Conservation (phyloP, 2,797 vertebrate genomes). For the Novumbra hubbsi region DNA sequence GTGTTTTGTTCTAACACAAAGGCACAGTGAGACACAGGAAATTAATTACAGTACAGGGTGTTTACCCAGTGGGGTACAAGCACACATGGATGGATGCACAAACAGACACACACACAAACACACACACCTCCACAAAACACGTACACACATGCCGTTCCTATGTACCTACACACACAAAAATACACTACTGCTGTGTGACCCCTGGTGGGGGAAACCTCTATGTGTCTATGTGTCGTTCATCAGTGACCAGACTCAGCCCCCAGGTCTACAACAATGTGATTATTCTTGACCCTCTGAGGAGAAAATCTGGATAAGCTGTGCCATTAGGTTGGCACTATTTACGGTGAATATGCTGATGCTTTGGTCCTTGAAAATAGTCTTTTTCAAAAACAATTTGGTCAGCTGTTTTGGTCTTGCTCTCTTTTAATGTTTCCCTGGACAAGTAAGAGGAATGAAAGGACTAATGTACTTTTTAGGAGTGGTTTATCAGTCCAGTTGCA, state of each 20-base stretch:
- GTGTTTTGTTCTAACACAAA: constrained; percentile 56
- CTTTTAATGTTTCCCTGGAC: not conserved
- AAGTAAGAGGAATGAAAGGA: not conserved
- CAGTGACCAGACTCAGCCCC: constrained; percentile 1
- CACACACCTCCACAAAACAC: not conserved
- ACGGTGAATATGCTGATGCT: not conserved
- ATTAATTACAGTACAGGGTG: constrained; percentile 64
- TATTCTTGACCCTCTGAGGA: not conserved
- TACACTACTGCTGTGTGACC: not conserved
- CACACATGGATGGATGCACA: constrained; percentile 16
- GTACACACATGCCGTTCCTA: constrained; percentile 1
- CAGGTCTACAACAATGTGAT: not conserved
- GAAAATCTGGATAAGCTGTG: not conserved
- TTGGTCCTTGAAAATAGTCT: not conserved
- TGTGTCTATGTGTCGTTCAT: not conserved
- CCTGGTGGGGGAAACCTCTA: not conserved
- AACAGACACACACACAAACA: constrained; percentile 1
- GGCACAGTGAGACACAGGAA: constrained; percentile 54
- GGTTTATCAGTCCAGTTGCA: not conserved
- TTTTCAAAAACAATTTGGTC: not conserved
- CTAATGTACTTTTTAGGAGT: not conserved
- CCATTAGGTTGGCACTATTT: not conserved
- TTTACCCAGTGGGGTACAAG: constrained; percentile 60
- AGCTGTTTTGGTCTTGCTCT: not conserved
- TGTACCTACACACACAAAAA: not conserved